Conservation (phyloP, 1,140 invertebrate species). For the Drosophila murphyi region DNA sequence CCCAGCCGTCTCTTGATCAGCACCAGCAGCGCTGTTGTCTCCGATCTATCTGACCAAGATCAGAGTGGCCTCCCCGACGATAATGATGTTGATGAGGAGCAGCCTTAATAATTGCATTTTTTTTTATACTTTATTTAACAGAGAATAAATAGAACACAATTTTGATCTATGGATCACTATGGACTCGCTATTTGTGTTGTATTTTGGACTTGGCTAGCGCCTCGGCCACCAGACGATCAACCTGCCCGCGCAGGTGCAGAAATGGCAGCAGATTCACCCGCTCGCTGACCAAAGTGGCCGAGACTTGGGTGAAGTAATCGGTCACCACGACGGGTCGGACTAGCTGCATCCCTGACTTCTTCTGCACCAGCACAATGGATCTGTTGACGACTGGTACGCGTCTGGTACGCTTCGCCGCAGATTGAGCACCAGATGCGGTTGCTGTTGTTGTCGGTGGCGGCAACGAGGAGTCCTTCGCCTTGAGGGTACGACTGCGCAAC, state of each 20-base stretch:
- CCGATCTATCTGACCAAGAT: slow-evolving; percentile 37
- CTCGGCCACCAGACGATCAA: slow-evolving; percentile 29
- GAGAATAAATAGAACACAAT: background rate
- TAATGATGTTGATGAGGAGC: background rate
- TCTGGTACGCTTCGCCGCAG: too few species aligned
- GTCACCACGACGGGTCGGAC: slow-evolving; percentile 28
- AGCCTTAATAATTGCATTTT: slow-evolving; percentile 2
- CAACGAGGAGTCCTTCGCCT: background rate
- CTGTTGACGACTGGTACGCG: slow-evolving; percentile 8
- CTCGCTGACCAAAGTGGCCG: slow-evolving; percentile 19
- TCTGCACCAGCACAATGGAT: background rate
- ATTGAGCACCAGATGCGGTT: too few species aligned
- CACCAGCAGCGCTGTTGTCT: slow-evolving; percentile 67
- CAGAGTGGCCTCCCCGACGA: background rate
- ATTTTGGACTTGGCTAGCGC: slow-evolving; percentile 12
- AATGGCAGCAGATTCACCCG: slow-evolving; percentile 19
- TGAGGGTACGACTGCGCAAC: background rate
- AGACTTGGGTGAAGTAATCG: slow-evolving; percentile 25
- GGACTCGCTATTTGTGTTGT: background rate
- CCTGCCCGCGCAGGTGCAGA: slow-evolving; percentile 1
- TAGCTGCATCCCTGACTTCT: slow-evolving; percentile 1
- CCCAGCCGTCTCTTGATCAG: slow-evolving; percentile 64
- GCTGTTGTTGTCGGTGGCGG: too few species aligned
- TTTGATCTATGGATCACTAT: background rate
- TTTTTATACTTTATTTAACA: background rate